Evolutionary conservation across 1,140 invertebrate genomes (phyloP).

Genomic region (Drosophila asahinai): DNA sequence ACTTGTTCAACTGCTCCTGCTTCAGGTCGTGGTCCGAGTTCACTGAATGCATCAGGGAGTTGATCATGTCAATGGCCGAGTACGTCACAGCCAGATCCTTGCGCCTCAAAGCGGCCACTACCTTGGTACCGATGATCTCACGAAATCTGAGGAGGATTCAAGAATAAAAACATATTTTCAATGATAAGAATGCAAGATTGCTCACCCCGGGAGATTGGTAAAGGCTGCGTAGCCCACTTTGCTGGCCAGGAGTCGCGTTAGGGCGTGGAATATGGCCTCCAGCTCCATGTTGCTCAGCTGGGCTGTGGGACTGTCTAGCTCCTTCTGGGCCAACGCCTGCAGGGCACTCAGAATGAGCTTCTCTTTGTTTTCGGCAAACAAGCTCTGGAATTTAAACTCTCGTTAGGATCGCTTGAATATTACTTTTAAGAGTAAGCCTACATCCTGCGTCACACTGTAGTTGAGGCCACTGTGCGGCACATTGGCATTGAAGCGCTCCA

Average conservation of each 20-base stretch:
- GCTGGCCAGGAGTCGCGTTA: conserved; percentile 96
- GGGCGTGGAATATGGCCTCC: conserved; percentile 97
- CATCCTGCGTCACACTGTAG: conserved; percentile 98
- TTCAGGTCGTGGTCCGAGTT: conserved; percentile 97
- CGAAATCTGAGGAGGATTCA: conserved; percentile 89
- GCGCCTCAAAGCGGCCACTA: conserved; percentile 95
- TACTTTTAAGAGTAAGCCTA: conserved; percentile 86
- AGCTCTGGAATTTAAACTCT: conserved; percentile 87
- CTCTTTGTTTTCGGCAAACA: conserved; percentile 99
- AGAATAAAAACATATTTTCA: background rate
- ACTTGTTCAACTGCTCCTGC: conserved; percentile 99
- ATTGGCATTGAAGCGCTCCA: conserved; percentile 98
- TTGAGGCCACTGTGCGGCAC: conserved; percentile 98
- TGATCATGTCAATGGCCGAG: conserved; percentile 98
- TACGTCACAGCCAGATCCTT: conserved; percentile 96
- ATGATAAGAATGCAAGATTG: background rate
- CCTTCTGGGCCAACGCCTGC: conserved; percentile 90
- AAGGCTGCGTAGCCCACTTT: conserved; percentile 99
- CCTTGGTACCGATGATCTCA: conserved; percentile 96
- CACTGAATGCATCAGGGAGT: conserved; percentile 99
- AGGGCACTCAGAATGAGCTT: conserved; percentile 95
- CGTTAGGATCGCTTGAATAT: background rate
- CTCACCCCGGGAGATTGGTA: conserved; percentile 93
- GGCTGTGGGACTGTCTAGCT: conserved; percentile 87
- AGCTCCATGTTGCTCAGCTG: conserved; percentile 89